Base-by-base conservation (phyloP, 92 coral and sea anemone species). In the Scolanthus callimorphus region DNA sequence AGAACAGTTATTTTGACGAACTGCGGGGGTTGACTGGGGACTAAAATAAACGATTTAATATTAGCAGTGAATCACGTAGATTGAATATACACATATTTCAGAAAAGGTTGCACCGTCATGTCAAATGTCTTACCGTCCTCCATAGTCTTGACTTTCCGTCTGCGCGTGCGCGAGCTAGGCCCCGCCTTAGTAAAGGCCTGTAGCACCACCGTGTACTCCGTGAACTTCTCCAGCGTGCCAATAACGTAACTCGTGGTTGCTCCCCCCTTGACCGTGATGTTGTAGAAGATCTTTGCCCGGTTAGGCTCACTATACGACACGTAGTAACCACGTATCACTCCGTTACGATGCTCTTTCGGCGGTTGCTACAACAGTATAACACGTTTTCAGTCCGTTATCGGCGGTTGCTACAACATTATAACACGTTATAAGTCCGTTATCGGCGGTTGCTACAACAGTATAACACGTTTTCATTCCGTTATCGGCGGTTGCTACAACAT, bases 161-260 rank as follows among this genome's bases (percentile, higher is more conserved):
- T 25, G 2, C 49, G 45, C 1, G 74, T 70, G 3, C 57, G 37
- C 11, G 96, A 92, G 45, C 99, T 86, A 27, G 73, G 82, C 20
- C 99, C 99, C 2, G 87, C 94, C 3, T 65, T 67, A 8, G 99
- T 94, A 60, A 61, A 94, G 11, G 99, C 99, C 69, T 94, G 99
- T 17, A 94, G 64, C 58, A 51, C 57, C 21, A 94, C 55, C n/a
- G 43, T 29, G 38, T 92, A 92, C 1, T 50, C 58, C 29, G 87
- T 84, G 48, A 79, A 84, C 4, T 68, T 77, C 13, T 81, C 74
- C 38, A 92, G 79, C 9, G 55, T 62, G 1, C 58, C 21, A 56
- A 92, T 80, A 46, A 66, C 62, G 43, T 76, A 72, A 70, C 85
- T 79, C 4, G 61, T 64, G 27, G 67, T 78, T 20, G 62, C 67